Base-by-base conservation (phyloP, 2,113 vertebrate species). In the Microtus richardsoni region DNA sequence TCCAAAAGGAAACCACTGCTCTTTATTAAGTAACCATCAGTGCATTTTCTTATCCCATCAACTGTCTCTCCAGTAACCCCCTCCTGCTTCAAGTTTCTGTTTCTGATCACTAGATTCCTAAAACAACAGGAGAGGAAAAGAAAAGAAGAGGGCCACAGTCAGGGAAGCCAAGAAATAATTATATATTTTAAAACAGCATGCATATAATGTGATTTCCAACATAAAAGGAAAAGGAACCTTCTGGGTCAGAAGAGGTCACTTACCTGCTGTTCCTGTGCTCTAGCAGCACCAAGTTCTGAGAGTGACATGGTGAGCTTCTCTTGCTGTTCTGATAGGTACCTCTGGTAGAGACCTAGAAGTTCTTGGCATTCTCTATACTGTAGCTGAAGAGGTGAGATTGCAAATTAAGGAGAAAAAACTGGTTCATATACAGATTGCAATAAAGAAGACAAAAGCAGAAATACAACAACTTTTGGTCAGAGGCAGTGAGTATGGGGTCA, bases 341-440 rank as follows among this genome's bases (percentile, higher is more conserved):
- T 99, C 98, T 99, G 99, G 98, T 99, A 99, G n/a, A 99, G 99
- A 39, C 98, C 99, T 80, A 99, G 97, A 97, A 99, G 98, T 98
- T 99, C 99, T 98, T 99, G 99, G 96, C 99, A 99, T 98, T 99
- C 99, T 98, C 98, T 99, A 97, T 99, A 99, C 96, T 99, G 99
- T 96, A 99, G 99, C 95, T 99, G 99, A 91, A 99, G 98, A 98
- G 99, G 99, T 99, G 93, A 97, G 97, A 97, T 91, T 83, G 66
- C 47, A 98, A 97, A 99, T 99, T 99, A 99, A 99, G 99, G 98
- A 86, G 54, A 97, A 98, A 93, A 92, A 88, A 36, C 1, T 17
- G 52, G 95, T 64, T 95, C 21, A 88, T 80, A 66, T n/a, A 77
- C 66, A 87, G 79, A 93, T 77, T 87, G 14, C 54, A 94, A 85